Percentiles rank a stretch among this genome's conserved stretches.
Evolutionary conservation across 2,888 invertebrate genomes (phyloP).

Genomic region (Hirtodrosophila histrioides): DNA sequence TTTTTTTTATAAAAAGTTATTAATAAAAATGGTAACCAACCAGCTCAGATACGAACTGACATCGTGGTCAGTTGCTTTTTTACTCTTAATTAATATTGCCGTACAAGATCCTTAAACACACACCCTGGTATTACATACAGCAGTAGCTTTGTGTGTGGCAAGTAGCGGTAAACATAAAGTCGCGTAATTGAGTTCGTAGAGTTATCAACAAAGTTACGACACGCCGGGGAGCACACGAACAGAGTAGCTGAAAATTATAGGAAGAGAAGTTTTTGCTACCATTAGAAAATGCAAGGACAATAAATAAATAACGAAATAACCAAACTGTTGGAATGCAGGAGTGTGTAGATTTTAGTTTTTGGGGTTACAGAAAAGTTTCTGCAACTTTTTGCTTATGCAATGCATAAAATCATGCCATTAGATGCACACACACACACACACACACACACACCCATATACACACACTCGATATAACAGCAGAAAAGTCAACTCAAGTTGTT

Average conservation of each 20-base stretch:
- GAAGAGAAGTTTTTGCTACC: conserved; percentile 23
- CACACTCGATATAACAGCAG: conserved; percentile 1
- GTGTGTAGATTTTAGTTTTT: conserved; percentile 6
- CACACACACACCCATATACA: conserved; percentile 4
- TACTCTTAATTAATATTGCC: too few relatives aligned
- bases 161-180: conserved; percentile 40
- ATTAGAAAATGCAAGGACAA: conserved; percentile 44
- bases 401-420: conserved; percentile 36
- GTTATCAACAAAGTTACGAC: conserved; percentile 62
- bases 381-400: conserved; percentile 42
- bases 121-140: background rate
- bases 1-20: too few relatives aligned
- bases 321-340: background rate
- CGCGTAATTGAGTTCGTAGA: conserved; percentile 63
- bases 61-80: too few relatives aligned
- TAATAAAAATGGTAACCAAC: too few relatives aligned
- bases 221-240: conserved; percentile 27
- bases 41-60: too few relatives aligned
- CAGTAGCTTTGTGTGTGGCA: too few relatives aligned
- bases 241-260: conserved; percentile 37
- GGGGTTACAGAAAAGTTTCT: conserved; percentile 17
- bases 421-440: conserved; percentile 11
- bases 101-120: too few relatives aligned
- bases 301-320: conserved; percentile 55
- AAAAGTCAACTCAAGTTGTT: conserved; percentile 59